Base-by-base conservation (phyloP, 2,888 invertebrate genomes). In the Chromoteleia sp. region DNA sequence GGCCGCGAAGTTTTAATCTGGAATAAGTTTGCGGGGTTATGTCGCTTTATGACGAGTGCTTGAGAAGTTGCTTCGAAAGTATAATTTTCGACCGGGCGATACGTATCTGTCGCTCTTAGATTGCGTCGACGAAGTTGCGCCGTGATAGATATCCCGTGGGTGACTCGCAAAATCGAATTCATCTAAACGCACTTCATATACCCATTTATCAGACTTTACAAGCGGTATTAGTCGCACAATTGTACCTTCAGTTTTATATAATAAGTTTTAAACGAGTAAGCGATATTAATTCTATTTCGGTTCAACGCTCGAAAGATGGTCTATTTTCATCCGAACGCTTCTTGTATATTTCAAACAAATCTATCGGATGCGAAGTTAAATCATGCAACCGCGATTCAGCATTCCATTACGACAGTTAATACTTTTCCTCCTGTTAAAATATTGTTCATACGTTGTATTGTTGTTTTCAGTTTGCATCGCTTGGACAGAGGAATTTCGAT, bases 1-100 rank as follows among this genome's bases (percentile, higher is more conserved):
- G 81, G 59, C 73, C 68, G 56, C 48, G 52, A 88, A 88, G 86
- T 88, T 88, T 88, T 87, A 88, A 88, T 88, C 88, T 87, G 81
- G 73, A 83, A 83, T 83, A 84, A 85, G 85, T 87, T 83, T 78
- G 77, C 15, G 48, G 80, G 82, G 76, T 83, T 83, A 84, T 82
- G 85, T 82, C 85, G 83, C 78, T 87, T 88, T 86, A 87, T 85
- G 86, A 85, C 82, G 84, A 84, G 85, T 84, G 82, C 84, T 84
- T 81, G 85, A 86, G 75, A 84, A 87, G 84, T 86, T 84, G 81
- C 78, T 76, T 67, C 48, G 63, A 84, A 81, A 86, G 82, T 85
- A 84, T 85, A 85, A 87, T 87, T 87, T 86, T 84, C 74, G 76
- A 67, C 59, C 14, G 21, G n/a, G 45, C 58, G 81, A 73, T 65